phyloP scores from a whole-genome alignment of 2,113 vertebrate genomes.

The Passer montanus region DNA sequence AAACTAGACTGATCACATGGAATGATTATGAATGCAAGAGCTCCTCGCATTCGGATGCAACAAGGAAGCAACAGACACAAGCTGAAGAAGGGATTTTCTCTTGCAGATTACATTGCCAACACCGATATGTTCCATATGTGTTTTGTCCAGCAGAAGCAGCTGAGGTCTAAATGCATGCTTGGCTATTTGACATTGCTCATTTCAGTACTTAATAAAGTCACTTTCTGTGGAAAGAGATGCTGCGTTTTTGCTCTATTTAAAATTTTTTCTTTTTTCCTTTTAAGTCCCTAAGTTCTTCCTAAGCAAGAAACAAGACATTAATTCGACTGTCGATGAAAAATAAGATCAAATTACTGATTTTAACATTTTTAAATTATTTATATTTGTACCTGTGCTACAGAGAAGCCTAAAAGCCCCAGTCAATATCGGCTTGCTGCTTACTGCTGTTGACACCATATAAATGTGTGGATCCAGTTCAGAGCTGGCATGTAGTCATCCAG shows the following conservation, averaged over 20 bases:
- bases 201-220: background rate
- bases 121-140: background rate
- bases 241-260: background rate
- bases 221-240: background rate
- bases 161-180: background rate
- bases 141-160: background rate
- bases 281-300: background rate
- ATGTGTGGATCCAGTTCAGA: background rate
- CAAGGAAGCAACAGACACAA: background rate
- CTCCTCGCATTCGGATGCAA: background rate
- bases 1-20: background rate
- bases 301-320: background rate
- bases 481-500: background rate
- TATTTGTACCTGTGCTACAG: background rate
- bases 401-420: background rate
- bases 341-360: background rate
- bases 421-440: background rate
- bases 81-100: background rate
- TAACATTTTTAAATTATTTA: background rate
- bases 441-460: background rate
- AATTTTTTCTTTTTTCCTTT: background rate
- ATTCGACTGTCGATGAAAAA: background rate
- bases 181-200: background rate
- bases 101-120: background rate
- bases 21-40: background rate